Conservation (phyloP, 2,888 invertebrate genomes). For the Venustoraphidia nigricollis region DNA sequence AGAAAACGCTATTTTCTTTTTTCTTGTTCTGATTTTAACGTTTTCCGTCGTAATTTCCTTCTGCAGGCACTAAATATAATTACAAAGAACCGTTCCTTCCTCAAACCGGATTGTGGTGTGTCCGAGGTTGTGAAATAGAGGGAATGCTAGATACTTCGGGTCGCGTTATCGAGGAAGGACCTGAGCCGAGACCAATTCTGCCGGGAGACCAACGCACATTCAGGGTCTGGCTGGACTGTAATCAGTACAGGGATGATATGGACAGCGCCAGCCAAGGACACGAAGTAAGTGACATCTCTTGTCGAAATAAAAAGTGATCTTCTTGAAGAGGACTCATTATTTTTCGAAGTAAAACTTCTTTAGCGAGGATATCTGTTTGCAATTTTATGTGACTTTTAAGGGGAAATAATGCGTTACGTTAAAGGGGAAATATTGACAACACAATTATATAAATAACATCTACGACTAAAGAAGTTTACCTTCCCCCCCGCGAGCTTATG, state of each 20-base stretch:
- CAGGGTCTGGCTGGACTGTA: slow-evolving; percentile 88
- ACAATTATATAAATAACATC: too few species aligned
- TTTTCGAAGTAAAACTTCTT: not conserved
- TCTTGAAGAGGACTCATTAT: too few species aligned
- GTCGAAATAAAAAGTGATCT: too few species aligned
- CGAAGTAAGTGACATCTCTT: slow-evolving; percentile 42
- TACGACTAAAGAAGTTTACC: too few species aligned
- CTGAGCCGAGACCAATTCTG: slow-evolving; percentile 73
- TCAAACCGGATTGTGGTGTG: slow-evolving; percentile 81
- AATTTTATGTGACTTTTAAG: too few species aligned
- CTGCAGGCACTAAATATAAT: slow-evolving; percentile 59
- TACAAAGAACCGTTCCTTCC: slow-evolving; percentile 74
- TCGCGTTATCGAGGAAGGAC: slow-evolving; percentile 90
- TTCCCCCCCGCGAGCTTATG: too few species aligned
- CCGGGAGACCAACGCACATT: slow-evolving; percentile 84
- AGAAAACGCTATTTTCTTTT: too few species aligned
- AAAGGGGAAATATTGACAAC: too few species aligned
- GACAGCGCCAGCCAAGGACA: slow-evolving; percentile 64
- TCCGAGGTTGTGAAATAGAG: slow-evolving; percentile 96
- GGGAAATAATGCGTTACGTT: too few species aligned
- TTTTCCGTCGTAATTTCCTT: slow-evolving; percentile 7
- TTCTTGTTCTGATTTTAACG: slow-evolving; percentile 5
- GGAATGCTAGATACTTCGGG: slow-evolving; percentile 95
- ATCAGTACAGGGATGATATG: slow-evolving; percentile 91
- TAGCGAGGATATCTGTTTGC: too few species aligned